Evolutionary conservation across 2,113 vertebrate genomes (phyloP), one percentile per base, ranked within the genome.

Genomic region (Progne subis): DNA sequence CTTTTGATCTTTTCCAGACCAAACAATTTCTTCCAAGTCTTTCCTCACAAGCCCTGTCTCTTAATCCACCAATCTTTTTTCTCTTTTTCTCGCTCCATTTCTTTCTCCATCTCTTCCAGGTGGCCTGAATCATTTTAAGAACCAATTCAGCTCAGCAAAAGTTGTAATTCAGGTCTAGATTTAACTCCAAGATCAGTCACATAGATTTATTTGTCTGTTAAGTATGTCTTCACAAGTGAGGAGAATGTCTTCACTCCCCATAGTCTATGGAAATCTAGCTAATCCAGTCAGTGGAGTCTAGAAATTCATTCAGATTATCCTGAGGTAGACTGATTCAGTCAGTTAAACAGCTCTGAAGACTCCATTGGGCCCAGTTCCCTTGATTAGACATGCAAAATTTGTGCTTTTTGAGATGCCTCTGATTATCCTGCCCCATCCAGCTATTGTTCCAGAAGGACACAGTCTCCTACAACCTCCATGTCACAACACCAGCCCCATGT

Each of bases 71-170:
- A 14, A 15, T 53, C 3, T 50, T 61, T 52, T 65, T 44, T 23
- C 25, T 19, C 20, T 32, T 34, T 23, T 4, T 1, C 9, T 3
- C 0, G 0, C 9, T 68, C 5, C 11, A 63, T 63, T 84, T 78
- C 8, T 52, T 70, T 86, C 32, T 74, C 11, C 7, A 17, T 39
- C 49, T 32, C 5, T 84, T 96, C 12, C 34, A 56, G 34, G 34
- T 65, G 16, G 7, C 70, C 49, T 60, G n/a, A 44, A 64, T 79
- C 8, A 32, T 24, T 76, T 13, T 65, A 49, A 77, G 39, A 86
- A 53, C 32, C 25, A 79, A 61, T 9, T 52, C 21, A 41, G 5
- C 34, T 77, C 28, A 88, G 23, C 6, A 75, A 46, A 84, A 77
- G 14, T 6, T 67, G 14, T 14, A 81, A 39, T 86, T 92, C 32